phyloP scores from a whole-genome alignment of 1,140 invertebrate species.

The Bursaphelenchus mucronatus region DNA sequence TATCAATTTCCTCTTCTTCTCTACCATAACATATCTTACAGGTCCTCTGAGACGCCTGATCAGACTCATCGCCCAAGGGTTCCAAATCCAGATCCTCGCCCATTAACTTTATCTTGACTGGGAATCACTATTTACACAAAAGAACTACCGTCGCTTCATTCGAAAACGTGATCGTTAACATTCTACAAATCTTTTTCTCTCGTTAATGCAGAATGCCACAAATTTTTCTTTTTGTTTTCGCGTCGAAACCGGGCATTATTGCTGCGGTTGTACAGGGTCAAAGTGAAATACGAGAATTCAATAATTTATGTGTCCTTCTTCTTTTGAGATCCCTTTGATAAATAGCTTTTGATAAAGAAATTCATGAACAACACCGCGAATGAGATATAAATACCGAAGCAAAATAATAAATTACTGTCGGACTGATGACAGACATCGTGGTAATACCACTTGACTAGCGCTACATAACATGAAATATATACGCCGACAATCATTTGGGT shows the following conservation, averaged over 20 bases:
- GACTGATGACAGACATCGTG: conserved; percentile 73
- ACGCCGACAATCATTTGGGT: conserved; percentile 93
- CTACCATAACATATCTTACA: conserved; percentile 45
- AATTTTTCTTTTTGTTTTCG: no score
- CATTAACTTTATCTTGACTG: no score
- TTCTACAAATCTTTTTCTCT: no score
- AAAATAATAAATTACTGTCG: conserved; percentile 79
- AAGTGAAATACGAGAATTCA: no score
- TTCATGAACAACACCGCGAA: conserved; percentile 64
- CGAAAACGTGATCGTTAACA: no score
- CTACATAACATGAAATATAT: conserved; percentile 72
- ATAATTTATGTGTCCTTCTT: conserved; percentile 1
- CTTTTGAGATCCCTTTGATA: neutral
- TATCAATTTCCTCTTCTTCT: conserved; percentile 12
- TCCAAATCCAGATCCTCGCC: no score
- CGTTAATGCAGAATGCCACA: no score
- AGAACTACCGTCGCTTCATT: no score
- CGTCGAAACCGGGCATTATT: no score
- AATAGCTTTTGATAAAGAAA: conserved; percentile 66
- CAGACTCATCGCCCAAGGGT: no score
- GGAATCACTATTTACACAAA: no score
- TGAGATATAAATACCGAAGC: conserved; percentile 82
- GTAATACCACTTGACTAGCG: conserved; percentile 31
- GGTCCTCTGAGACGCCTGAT: neutral
- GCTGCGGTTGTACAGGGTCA: no score